Conservation (phyloP, 2,113 vertebrate genomes). For the Athene cunicularia region DNA sequence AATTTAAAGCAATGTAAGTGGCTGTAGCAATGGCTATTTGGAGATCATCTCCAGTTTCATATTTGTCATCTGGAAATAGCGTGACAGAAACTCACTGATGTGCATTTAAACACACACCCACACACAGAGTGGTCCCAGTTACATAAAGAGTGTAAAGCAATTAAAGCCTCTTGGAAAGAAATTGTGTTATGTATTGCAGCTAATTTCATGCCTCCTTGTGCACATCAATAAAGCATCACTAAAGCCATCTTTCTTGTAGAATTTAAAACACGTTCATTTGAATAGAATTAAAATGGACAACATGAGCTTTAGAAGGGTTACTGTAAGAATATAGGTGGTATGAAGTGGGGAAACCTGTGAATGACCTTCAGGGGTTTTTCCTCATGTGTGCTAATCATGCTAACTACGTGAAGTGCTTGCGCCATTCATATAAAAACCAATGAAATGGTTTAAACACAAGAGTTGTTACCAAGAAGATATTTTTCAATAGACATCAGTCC, state of each 20-base stretch:
- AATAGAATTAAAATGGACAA: not conserved
- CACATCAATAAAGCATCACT: not conserved
- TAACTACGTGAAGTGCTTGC: not conserved
- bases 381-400: not conserved
- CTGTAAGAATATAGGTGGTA: not conserved
- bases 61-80: not conserved
- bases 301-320: not conserved
- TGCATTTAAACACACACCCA: not conserved
- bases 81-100: not conserved
- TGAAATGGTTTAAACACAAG: not conserved
- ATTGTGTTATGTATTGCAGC: not conserved
- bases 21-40: not conserved
- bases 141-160: not conserved
- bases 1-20: not conserved
- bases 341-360: not conserved
- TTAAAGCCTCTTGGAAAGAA: not conserved
- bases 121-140: not conserved
- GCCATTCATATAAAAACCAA: not conserved
- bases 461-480: not conserved
- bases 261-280: not conserved
- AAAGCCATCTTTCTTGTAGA: not conserved
- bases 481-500: not conserved
- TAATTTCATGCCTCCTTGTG: constrained; percentile 13
- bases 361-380: not conserved
- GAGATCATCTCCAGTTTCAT: not conserved